phyloP scores from a whole-genome alignment of 2,797 vertebrate species.

The Sebastes trivittatus region DNA sequence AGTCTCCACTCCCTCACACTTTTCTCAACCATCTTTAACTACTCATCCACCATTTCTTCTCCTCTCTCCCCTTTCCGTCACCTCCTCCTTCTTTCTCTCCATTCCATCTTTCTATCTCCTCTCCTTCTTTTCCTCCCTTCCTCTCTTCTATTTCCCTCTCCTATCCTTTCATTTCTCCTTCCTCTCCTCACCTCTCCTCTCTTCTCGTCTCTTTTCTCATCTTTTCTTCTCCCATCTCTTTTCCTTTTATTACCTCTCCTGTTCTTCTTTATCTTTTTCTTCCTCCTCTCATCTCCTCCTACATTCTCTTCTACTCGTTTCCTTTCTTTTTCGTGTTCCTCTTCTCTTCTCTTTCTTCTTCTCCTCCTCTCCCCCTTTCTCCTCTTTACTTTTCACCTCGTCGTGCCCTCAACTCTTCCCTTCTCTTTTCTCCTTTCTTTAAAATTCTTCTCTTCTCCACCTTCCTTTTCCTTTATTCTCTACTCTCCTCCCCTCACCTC shows the following conservation, averaged over 20 bases:
- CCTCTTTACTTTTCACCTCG: neutral
- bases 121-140: no score
- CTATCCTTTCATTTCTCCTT: neutral
- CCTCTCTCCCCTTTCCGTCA: neutral
- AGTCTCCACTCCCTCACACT: neutral
- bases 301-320: neutral
- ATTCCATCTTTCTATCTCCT: neutral
- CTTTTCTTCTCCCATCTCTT: neutral
- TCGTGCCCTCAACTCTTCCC: neutral
- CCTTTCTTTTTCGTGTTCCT: neutral
- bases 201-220: no score
- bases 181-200: neutral
- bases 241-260: neutral
- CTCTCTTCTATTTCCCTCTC: neutral
- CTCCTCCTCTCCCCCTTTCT: neutral
- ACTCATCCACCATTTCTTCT: neutral
- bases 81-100: neutral
- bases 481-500: neutral
- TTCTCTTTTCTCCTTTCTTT: neutral
- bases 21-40: neutral
- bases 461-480: neutral
- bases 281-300: neutral
- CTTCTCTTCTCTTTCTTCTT: neutral
- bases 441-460: neutral
- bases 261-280: neutral